Evolutionary conservation across 2,888 invertebrate genomes (phyloP), one percentile per base, ranked within the genome.

Genomic region (Lasioglossum figueresi): DNA sequence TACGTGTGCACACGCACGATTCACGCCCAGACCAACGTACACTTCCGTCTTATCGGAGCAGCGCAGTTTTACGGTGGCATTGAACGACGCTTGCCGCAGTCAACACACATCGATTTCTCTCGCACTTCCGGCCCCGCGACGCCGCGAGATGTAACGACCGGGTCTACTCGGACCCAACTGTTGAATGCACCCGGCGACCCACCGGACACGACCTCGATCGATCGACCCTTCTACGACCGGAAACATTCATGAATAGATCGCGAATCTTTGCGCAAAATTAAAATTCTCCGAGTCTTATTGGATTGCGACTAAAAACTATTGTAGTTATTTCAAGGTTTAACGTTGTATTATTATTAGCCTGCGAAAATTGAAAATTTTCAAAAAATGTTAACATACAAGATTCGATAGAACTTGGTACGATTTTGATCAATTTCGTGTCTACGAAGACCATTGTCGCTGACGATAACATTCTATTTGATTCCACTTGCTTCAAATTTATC

Each of bases 1-100:
- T 5, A 34, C 27, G n/a, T 4, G 10, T 27, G n/a, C 31, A 59
- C 59, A 70, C 45, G 56, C 70, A n/a, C 66, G 14, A 40, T 5
- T 52, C 43, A 23, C 34, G 40, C 19, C 34, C 19, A 34, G 16
- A 5, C 34, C 66, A 31, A 68, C 16, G 37, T 31, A 31, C 37
- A 23, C 23, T 19, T 45, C n/a, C 16, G 34, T 71, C 40, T 40
- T 68, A n/a, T 27, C n/a, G 31, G 40, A 43, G 70, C 40, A 71
- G 70, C 70, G 40, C 40, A 43, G 40, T n/a, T 71, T n/a, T 14
- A 23, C 66, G 66, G 66, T 66, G 66, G 66, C 66, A 66, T 66
- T 66, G 66, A 66, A 66, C 66, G 66, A 16, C 31, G 34, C 19
- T 31, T 2, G 6, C 19, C 1, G 66, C 31, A 31, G 59, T 66